Evolutionary conservation across 2,113 vertebrate genomes (phyloP).

Genomic region (Taurulus bubalis): DNA sequence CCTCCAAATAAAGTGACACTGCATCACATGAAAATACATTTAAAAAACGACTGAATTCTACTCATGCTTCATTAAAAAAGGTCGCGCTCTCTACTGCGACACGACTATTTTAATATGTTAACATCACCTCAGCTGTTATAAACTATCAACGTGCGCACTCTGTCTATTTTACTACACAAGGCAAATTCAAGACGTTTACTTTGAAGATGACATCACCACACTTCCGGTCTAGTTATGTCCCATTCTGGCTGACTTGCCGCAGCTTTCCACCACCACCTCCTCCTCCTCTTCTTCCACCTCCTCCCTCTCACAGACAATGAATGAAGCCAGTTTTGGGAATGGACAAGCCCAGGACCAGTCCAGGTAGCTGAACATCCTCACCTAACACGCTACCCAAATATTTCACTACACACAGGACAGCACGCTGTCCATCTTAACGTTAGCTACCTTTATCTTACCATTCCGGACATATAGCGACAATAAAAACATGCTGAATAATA

Average conservation of each 20-base stretch:
- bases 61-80: background rate
- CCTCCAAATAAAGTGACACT: background rate
- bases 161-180: accelerated
- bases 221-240: constrained; percentile 43
- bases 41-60: accelerated
- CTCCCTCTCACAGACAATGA: constrained; percentile 75
- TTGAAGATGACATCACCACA: background rate
- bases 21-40: background rate
- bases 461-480: constrained; percentile 28
- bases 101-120: background rate
- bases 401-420: background rate
- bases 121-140: accelerated
- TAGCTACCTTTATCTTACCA: constrained; percentile 27
- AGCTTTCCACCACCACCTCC: constrained; percentile 60
- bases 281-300: constrained; percentile 60
- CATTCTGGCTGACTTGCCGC: constrained; percentile 55
- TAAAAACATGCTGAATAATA: constrained; percentile 1
- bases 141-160: accelerated
- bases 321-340: constrained; percentile 66
- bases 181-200: background rate
- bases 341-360: constrained; percentile 44
- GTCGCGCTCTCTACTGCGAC: accelerated
- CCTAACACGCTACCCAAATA: background rate
- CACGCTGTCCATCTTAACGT: background rate
- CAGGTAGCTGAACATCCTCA: constrained; percentile 18